Percentiles rank a stretch among this genome's conserved stretches.
phyloP scores from a whole-genome alignment of 2,888 invertebrate species.

The Bombyx huttoni region DNA sequence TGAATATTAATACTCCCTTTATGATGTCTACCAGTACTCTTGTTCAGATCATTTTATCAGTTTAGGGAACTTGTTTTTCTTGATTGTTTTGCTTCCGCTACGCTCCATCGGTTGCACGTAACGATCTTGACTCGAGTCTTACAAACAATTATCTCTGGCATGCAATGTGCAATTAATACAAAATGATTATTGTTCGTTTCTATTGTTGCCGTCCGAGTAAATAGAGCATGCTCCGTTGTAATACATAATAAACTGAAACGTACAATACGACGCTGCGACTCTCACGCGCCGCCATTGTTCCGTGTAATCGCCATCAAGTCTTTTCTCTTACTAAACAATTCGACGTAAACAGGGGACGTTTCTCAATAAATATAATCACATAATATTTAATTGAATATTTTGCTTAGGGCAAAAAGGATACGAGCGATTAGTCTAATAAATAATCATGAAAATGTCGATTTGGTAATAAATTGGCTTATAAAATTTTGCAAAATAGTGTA shows the following conservation, averaged over 20 bases:
- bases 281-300: conserved; percentile 58
- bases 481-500: no score
- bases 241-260: conserved; percentile 54
- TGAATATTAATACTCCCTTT: conserved; percentile 56
- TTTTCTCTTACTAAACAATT: conserved; percentile 42
- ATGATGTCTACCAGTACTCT: conserved; percentile 30
- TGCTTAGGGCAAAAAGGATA: no score
- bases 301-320: conserved; percentile 53
- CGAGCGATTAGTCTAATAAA: no score
- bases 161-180: conserved; percentile 53
- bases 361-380: conserved; percentile 32
- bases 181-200: conserved; percentile 60
- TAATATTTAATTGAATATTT: not conserved
- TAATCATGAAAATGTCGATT: no score
- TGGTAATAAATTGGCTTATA: no score
- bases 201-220: conserved; percentile 56
- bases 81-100: conserved; percentile 34
- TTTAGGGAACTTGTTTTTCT: conserved; percentile 19
- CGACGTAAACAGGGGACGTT: conserved; percentile 37
- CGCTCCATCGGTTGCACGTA: conserved; percentile 35
- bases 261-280: conserved; percentile 47
- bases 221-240: conserved; percentile 57
- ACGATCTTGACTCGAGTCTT: conserved; percentile 41
- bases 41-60: conserved; percentile 27
- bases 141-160: conserved; percentile 33